phyloP scores from a whole-genome alignment of 1,140 invertebrate species.

The Zaprionus camerounensis region DNA sequence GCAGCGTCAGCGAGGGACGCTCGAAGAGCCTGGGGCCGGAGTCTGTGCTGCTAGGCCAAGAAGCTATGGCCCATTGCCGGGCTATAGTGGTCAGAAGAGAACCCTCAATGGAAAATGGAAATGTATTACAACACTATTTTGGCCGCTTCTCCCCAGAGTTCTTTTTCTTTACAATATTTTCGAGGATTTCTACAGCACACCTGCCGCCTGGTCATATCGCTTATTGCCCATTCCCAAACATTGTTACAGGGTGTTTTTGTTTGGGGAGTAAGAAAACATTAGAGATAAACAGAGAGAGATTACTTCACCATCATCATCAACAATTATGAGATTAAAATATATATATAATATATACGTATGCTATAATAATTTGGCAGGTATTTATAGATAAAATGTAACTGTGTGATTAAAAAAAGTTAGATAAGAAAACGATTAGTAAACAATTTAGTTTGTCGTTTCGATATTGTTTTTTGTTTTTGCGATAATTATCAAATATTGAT shows the following conservation, averaged over 20 bases:
- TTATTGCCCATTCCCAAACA: slow-evolving; percentile 87
- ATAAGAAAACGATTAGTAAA: slow-evolving; percentile 81
- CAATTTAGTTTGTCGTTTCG: slow-evolving; percentile 58
- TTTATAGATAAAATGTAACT: slow-evolving; percentile 58
- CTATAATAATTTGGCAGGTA: slow-evolving; percentile 55
- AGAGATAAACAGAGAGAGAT: slow-evolving; percentile 85
- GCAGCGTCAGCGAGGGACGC: slow-evolving; percentile 41
- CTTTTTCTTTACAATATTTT: slow-evolving; percentile 80
- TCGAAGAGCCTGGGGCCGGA: slow-evolving; percentile 29
- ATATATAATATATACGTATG: slow-evolving; percentile 49
- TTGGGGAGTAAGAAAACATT: slow-evolving; percentile 81
- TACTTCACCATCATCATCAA: slow-evolving; percentile 84
- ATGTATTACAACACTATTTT: slow-evolving; percentile 84
- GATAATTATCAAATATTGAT: slow-evolving; percentile 40
- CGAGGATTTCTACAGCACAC: slow-evolving; percentile 85
- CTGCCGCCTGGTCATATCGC: slow-evolving; percentile 88
- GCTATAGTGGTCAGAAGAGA: not conserved
- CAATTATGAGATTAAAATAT: slow-evolving; percentile 73
- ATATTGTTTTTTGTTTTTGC: slow-evolving; percentile 39
- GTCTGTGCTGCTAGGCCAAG: slow-evolving; percentile 34
- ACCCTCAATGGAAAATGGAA: slow-evolving; percentile 78
- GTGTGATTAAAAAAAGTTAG: slow-evolving; percentile 79
- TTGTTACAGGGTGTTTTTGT: slow-evolving; percentile 63
- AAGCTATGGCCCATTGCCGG: slow-evolving; percentile 1
- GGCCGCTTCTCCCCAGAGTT: slow-evolving; percentile 84